Base-by-base conservation (phyloP, 2,888 invertebrate genomes). In the Augochlorella aurata region DNA sequence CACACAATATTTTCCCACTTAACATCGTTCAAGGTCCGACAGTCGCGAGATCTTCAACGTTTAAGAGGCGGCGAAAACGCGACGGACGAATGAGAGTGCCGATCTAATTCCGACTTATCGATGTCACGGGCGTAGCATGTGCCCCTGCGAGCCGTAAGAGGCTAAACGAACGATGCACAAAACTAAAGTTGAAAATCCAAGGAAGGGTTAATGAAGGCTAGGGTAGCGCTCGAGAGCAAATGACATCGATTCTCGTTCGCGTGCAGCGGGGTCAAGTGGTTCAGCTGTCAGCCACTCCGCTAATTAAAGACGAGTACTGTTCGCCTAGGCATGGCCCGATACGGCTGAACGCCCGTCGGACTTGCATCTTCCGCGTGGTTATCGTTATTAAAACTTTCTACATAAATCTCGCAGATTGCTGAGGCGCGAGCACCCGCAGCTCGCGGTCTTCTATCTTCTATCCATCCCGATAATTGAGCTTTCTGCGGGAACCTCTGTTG, bases 191-290 rank as follows among this genome's bases (percentile, higher is more conserved):
- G 29, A 29, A 61, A 61, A 61, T 61, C 61, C 61, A 24, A 16
- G 61, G 61, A 29, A 47, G 47, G 58, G 65, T 81, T 76, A 76
- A 82, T 24, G 81, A 81, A 81, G 72, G 38, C 63, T 63, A 63
- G 68, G 61, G 73, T 52, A 49, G 38, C 18, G 38, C 38, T 63
- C 71, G 70, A 77, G 82, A 74, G 52, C 45, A 74, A 77, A 81
- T 52, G 73, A 82, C 81, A 81, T 81, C 77, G 81, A 76, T 81
- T 81, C 81, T 77, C 21, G 77, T 82, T 76, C 76, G 58, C 73
- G 76, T 69, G 73, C 70, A 71, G 54, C 76, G 63, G 82, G 82
- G 77, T 81, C 82, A 77, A 83, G 82, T 82, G 74, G 82, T 54
- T 63, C 71, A 63, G 49, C 73, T 66, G 74, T 58, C 82, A 79